These are phyloP conservation scores for Falco berigora DNA, from an alignment of 2,797 vertebrate species.

Conservation along the genomic window DNA sequence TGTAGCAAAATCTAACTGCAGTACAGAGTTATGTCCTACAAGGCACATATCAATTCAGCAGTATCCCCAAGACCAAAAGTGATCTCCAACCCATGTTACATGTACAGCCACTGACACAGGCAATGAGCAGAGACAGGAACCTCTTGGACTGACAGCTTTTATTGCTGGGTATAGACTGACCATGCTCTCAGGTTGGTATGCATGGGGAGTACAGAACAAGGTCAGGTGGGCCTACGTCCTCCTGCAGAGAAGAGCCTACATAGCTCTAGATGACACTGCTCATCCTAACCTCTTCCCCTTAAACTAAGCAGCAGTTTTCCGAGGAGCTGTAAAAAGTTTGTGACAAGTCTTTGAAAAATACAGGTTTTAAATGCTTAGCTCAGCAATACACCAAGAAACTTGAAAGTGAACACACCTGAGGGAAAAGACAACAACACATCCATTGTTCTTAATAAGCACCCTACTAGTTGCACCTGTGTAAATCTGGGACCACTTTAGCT, in stretches of 20 bases:
- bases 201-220: neutral
- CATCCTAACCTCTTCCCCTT: neutral
- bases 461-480: neutral
- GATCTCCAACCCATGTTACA: neutral
- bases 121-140: neutral
- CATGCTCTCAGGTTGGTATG: fast-evolving
- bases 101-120: fast-evolving
- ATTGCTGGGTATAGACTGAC: neutral
- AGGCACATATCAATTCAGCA: neutral
- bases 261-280: neutral
- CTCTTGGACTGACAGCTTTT: neutral
- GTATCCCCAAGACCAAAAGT: neutral
- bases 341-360: neutral
- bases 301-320: neutral
- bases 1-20: neutral
- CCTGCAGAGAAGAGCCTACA: neutral
- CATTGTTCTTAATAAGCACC: neutral
- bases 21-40: neutral
- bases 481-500: neutral
- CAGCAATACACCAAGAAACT: neutral
- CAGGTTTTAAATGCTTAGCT: neutral
- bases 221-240: neutral
- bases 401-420: neutral
- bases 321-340: neutral
- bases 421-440: neutral